Percentiles rank a stretch among this genome's conserved stretches.
These are phyloP conservation scores for Agrilus biguttatus DNA, from an alignment of 2,888 invertebrate genomes.

Conservation along the genomic window DNA sequence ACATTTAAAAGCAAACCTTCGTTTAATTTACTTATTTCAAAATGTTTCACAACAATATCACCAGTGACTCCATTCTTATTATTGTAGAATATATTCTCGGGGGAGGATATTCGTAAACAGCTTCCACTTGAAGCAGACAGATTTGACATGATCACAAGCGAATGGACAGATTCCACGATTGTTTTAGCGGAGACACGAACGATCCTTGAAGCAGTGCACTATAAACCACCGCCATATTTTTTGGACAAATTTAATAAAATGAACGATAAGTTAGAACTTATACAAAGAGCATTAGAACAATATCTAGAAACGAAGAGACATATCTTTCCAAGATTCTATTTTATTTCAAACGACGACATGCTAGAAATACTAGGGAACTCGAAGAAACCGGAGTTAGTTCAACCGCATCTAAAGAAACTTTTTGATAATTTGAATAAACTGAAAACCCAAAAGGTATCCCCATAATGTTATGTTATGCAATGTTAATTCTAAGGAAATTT, in stretches of 20 bases:
- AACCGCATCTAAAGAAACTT: slow-evolving; percentile 75
- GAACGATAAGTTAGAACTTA: slow-evolving; percentile 61
- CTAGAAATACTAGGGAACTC: slow-evolving; percentile 78
- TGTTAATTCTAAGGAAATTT: too few species aligned
- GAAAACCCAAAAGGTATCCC: slow-evolving; percentile 52
- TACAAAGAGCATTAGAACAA: slow-evolving; percentile 70
- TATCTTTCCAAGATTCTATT: slow-evolving; percentile 72
- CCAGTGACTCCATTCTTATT: neutral
- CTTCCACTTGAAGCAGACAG: slow-evolving; percentile 60
- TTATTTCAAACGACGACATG: slow-evolving; percentile 70
- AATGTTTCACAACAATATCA: too few species aligned
- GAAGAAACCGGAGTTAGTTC: slow-evolving; percentile 67
- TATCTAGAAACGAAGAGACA: slow-evolving; percentile 83
- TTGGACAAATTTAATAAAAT: slow-evolving; percentile 54
- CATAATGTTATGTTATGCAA: too few species aligned
- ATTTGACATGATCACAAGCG: slow-evolving; percentile 56
- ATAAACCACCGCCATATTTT: slow-evolving; percentile 44
- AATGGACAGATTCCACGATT: slow-evolving; percentile 54
- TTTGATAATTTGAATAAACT: slow-evolving; percentile 74
- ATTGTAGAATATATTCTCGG: slow-evolving; percentile 61
- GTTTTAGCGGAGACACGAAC: slow-evolving; percentile 38
- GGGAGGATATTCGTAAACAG: slow-evolving; percentile 77
- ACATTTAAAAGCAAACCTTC: too few species aligned
- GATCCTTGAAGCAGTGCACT: slow-evolving; percentile 48
- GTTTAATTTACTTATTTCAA: too few species aligned